Percentiles rank a stretch among this genome's conserved stretches.
These are phyloP conservation scores for Hippocampus zosterae DNA, from an alignment of 2,113 vertebrate genomes.

Conservation along the genomic window DNA sequence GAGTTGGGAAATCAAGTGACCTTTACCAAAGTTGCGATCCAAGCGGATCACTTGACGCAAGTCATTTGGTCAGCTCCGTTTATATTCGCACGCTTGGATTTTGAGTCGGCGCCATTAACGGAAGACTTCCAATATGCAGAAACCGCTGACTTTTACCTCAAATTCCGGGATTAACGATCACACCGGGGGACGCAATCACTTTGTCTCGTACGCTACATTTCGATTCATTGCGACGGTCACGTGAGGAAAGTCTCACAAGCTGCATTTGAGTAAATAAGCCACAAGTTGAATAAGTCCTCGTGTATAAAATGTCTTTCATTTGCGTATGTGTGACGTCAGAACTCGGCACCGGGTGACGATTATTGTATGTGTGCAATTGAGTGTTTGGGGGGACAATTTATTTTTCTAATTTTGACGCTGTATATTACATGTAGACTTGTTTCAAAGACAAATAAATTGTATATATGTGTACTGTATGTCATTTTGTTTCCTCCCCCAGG, in stretches of 20 bases:
- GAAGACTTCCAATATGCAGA: constrained; percentile 66
- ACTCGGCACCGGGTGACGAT: constrained; percentile 35
- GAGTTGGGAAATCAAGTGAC: constrained; percentile 62
- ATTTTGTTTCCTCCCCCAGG: background rate
- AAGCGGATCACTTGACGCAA: background rate
- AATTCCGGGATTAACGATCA: constrained; percentile 23
- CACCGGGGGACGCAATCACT: constrained; percentile 39
- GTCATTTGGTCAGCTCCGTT: background rate
- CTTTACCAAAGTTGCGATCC: constrained; percentile 48
- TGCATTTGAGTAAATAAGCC: background rate
- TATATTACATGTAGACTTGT: constrained; percentile 66
- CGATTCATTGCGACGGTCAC: constrained; percentile 50
- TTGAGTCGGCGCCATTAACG: background rate
- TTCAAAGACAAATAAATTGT: constrained; percentile 58
- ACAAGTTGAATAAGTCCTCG: background rate
- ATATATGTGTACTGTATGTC: background rate
- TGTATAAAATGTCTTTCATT: constrained; percentile 58
- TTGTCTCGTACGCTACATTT: constrained; percentile 9
- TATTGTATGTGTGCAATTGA: constrained; percentile 44
- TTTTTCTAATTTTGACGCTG: constrained; percentile 66
- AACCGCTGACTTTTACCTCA: constrained; percentile 64
- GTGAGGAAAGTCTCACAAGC: constrained; percentile 36
- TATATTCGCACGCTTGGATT: background rate
- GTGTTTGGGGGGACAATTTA: constrained; percentile 51
- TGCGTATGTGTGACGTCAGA: constrained; percentile 36